phyloP scores from a whole-genome alignment of 1,140 invertebrate genomes.

The Neoseiulus cucumeris region DNA sequence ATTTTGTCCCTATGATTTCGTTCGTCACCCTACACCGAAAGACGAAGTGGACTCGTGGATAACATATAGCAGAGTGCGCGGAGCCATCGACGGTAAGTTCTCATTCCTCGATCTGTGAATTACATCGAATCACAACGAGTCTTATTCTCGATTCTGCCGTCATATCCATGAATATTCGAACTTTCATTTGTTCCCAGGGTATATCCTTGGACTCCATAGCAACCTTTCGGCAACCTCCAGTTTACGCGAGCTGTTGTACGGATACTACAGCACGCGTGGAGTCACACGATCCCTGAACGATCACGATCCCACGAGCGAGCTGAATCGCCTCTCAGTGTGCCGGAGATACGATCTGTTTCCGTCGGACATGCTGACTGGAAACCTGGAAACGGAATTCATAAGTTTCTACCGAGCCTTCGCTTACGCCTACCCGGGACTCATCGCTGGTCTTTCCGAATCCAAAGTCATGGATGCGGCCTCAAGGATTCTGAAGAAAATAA shows the following conservation, averaged over 20 bases:
- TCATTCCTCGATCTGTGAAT: background rate
- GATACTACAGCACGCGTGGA: conserved; percentile 1
- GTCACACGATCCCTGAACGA: background rate
- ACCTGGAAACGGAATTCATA: background rate
- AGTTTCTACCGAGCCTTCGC: conserved; percentile 1
- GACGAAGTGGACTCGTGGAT: background rate
- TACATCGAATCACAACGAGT: too few species aligned
- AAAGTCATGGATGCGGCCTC: background rate
- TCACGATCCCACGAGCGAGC: background rate
- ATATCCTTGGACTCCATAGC: background rate
- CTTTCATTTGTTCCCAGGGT: background rate
- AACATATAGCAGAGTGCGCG: background rate
- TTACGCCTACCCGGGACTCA: background rate
- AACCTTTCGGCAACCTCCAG: background rate
- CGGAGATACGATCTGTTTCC: conserved; percentile 4
- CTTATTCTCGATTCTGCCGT: too few species aligned
- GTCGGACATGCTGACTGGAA: background rate
- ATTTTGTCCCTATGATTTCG: background rate
- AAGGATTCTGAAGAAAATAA: background rate
- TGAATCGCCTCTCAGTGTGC: background rate
- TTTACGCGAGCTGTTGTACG: background rate
- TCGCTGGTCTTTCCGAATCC: background rate
- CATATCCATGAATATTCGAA: too few species aligned
- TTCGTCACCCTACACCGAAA: background rate
- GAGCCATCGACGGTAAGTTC: background rate